A percentile compares a stretch with the other conserved stretches of the same genome.
Conservation (phyloP, 2,113 vertebrate genomes). For the Syngnathus typhle region DNA sequence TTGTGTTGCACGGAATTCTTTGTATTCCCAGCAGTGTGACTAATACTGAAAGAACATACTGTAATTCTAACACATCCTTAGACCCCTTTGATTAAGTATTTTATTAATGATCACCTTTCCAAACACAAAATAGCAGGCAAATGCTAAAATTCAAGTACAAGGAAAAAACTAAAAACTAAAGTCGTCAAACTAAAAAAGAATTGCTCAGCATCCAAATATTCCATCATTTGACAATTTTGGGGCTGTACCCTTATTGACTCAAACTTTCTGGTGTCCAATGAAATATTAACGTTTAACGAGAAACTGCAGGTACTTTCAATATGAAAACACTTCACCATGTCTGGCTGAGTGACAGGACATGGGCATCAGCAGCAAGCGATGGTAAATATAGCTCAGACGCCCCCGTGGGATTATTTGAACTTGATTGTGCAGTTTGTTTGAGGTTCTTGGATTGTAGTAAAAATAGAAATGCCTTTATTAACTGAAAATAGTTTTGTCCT, state of each 20-base stretch:
- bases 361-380: neutral
- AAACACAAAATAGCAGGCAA: too few species aligned
- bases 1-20: too few species aligned
- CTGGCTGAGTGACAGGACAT: neutral
- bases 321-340: neutral
- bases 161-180: too few species aligned
- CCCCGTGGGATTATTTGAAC: constrained; percentile 30
- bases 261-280: constrained; percentile 26
- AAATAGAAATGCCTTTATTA: neutral
- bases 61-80: too few species aligned
- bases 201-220: too few species aligned
- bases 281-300: neutral
- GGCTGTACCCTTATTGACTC: constrained; percentile 23
- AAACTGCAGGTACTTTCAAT: neutral
- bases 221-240: constrained; percentile 14
- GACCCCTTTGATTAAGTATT: too few species aligned
- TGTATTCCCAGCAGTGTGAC: too few species aligned
- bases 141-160: too few species aligned
- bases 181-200: too few species aligned
- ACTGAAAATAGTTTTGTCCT: neutral
- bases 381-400: constrained; percentile 22
- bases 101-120: too few species aligned
- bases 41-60: too few species aligned
- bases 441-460: neutral
- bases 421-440: neutral